These are phyloP conservation scores for Saccostrea glomerata DNA, from an alignment of 1,140 invertebrate genomes.

Conservation along the genomic window DNA sequence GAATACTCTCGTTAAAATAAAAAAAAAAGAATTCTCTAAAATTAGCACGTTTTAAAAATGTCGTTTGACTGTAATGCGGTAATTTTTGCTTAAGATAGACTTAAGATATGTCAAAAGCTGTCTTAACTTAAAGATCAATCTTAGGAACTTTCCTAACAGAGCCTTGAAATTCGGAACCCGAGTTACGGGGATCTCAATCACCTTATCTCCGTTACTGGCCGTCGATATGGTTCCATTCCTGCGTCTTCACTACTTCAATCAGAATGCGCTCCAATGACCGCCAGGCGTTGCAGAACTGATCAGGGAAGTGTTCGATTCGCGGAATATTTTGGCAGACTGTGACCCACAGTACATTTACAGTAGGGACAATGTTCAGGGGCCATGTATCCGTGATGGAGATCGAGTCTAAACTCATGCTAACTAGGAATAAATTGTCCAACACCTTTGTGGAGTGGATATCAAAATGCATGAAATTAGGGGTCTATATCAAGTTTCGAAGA, in stretches of 20 bases:
- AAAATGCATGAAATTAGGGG: slow-evolving; percentile 93
- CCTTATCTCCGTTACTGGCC: slow-evolving; percentile 83
- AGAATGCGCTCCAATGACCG: slow-evolving; percentile 86
- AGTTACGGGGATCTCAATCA: slow-evolving; percentile 83
- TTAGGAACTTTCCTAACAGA: slow-evolving; percentile 79
- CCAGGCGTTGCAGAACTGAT: slow-evolving; percentile 85
- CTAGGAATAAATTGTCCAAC: slow-evolving; percentile 92
- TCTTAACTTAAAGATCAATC: no score
- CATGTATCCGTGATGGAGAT: slow-evolving; percentile 83
- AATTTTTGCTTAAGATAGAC: no score
- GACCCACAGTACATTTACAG: slow-evolving; percentile 85
- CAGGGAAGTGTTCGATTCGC: slow-evolving; percentile 86
- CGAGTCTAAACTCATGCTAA: slow-evolving; percentile 85
- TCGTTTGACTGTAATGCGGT: no score
- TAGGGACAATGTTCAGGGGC: slow-evolving; percentile 93
- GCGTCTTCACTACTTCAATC: slow-evolving; percentile 90
- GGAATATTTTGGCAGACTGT: slow-evolving; percentile 88
- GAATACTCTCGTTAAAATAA: no score
- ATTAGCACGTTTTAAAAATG: no score
- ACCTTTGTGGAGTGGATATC: slow-evolving; percentile 97
- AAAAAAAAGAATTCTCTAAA: no score
- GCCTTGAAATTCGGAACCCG: slow-evolving; percentile 84
- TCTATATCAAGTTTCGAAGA: slow-evolving; percentile 87
- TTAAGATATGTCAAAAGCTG: no score
- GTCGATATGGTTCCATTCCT: slow-evolving; percentile 89